Base-by-base conservation (phyloP, 2,888 invertebrate genomes). In the Cacoxenus indagator region DNA sequence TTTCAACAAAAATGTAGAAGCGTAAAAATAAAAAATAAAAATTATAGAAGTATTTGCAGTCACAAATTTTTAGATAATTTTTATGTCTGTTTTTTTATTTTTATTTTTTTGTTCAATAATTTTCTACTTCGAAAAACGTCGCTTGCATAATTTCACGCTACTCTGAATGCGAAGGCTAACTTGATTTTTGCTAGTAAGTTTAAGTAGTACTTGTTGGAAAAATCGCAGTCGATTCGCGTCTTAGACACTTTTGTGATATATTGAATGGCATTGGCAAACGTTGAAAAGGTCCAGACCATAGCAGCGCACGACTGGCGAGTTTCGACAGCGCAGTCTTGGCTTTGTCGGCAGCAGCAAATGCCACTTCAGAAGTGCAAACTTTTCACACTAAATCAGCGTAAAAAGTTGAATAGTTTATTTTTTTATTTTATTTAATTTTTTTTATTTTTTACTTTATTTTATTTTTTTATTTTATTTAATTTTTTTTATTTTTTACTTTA, bases 321-420 rank as follows among this genome's bases (percentile, higher is more conserved):
- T 17, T 31, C 5, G 4, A 9, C 31, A 6, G 31, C 4, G 31
- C 31, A 9, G 31, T 31, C 31, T 31, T 37, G 9, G 37, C 37
- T 37, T 37, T 37, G 37, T 37, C 37, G 37, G 37, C 5, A 9
- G 51, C 22, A 48, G 19, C 29, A 64, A 64, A 29, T 29, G 45
- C 48, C 31, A 61, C 31, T 27, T 11, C 29, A 37, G 8, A 22
- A 59, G 69, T 70, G 70, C 69, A 78, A 80, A 79, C 76, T 80
- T 80, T 62, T 81, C 72, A 78, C 83, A 80, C 83, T 80, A 80
- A 80, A 80, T 80, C 83, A 80, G 79, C 70, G 74, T 59, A 70
- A 65, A 72, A 67, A 73, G 76, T 75, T 78, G 71, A 71, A 75
- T 71, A 76, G 73, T 71, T 77, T 73, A 57, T 67, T 66, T 45